phyloP scores from a whole-genome alignment of 1,140 invertebrate genomes.

The Batillaria attramentaria region DNA sequence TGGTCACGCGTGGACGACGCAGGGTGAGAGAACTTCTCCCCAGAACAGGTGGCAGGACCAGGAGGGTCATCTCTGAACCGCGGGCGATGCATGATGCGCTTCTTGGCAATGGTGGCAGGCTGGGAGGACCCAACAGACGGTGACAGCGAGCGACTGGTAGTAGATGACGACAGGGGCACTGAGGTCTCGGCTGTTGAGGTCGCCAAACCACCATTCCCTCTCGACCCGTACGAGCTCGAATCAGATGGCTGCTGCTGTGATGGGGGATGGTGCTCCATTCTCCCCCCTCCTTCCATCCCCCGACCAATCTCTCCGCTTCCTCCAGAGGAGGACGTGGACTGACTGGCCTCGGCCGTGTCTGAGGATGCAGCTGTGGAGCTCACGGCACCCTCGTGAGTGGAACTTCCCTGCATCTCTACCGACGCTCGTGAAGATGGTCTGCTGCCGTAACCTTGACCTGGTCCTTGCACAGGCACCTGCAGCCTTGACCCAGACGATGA shows the following conservation, averaged over 20 bases:
- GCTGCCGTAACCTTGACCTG: not conserved
- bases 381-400: slow-evolving; percentile 19
- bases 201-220: not conserved
- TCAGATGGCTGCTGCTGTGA: not conserved
- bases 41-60: slow-evolving; percentile 4
- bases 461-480: not conserved
- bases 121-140: slow-evolving; percentile 23
- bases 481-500: not conserved
- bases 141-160: slow-evolving; percentile 15
- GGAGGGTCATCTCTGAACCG: slow-evolving; percentile 29
- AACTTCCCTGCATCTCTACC: slow-evolving; percentile 6
- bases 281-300: not conserved
- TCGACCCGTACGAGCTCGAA: not conserved
- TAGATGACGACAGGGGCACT: slow-evolving; percentile 9
- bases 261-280: not conserved
- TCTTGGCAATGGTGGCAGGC: slow-evolving; percentile 21
- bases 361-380: slow-evolving; percentile 25
- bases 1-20: slow-evolving; percentile 19
- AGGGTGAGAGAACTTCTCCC: slow-evolving; percentile 20
- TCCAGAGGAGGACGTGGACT: not conserved
- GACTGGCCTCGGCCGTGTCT: slow-evolving; percentile 16
- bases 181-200: slow-evolving; percentile 10
- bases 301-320: not conserved
- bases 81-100: slow-evolving; percentile 32
- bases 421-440: slow-evolving; percentile 16